phyloP scores from a whole-genome alignment of 2,113 vertebrate genomes.

The Thinocorus orbignyianus region DNA sequence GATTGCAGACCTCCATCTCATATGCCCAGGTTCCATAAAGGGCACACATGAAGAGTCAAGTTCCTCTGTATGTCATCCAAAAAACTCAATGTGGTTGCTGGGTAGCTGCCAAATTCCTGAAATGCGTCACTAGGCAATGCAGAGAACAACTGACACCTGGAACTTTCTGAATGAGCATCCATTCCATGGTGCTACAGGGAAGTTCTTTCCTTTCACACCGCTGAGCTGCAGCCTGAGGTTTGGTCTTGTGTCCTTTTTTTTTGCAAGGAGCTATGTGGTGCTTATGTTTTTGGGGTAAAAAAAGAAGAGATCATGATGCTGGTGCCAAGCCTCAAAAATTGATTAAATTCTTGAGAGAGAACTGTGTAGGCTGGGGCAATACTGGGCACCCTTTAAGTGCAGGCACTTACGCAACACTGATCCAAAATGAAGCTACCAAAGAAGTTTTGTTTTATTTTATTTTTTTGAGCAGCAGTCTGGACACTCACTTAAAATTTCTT shows the following conservation, averaged over 20 bases:
- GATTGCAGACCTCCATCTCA: not conserved
- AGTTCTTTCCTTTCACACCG: not conserved
- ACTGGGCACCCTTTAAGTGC: not conserved
- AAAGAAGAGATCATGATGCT: not conserved
- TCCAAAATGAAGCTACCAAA: not conserved
- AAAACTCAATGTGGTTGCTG: not conserved
- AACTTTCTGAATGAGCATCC: not conserved
- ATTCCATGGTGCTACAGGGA: fast-evolving
- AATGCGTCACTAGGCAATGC: fast-evolving
- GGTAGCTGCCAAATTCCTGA: not conserved
- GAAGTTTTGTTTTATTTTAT: not conserved
- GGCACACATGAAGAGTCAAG: not conserved
- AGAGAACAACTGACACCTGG: not conserved
- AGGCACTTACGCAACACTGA: not conserved
- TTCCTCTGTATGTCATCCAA: not conserved
- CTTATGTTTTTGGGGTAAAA: not conserved
- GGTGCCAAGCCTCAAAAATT: not conserved
- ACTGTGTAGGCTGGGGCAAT: not conserved
- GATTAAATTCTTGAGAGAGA: not conserved
- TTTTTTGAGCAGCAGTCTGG: not conserved
- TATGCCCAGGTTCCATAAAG: not conserved
- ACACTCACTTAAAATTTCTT: not conserved
- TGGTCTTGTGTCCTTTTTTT: not conserved
- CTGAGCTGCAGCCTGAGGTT: not conserved
- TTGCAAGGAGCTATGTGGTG: not conserved